These are phyloP conservation scores for Poeciliopsis gracilis DNA, from an alignment of 2,797 vertebrate species.

Conservation along the genomic window DNA sequence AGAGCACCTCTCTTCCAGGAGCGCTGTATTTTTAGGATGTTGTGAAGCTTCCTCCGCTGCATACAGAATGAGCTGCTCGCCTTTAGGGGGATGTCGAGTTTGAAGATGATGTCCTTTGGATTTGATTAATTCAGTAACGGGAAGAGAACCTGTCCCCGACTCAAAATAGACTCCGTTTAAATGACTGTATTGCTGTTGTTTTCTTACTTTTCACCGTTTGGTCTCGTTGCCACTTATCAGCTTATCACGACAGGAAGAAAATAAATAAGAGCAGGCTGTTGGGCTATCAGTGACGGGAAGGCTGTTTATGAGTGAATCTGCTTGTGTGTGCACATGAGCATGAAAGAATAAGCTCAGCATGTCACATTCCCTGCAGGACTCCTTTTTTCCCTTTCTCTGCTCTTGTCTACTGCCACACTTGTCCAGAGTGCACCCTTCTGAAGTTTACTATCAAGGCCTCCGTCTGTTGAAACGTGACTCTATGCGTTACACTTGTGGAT, in stretches of 20 bases:
- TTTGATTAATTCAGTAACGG: constrained; percentile 96
- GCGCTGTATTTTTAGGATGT: constrained; percentile 98
- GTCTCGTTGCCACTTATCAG: constrained; percentile 81
- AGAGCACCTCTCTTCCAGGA: constrained; percentile 93
- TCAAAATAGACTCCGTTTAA: constrained; percentile 86
- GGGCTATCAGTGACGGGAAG: constrained; percentile 74
- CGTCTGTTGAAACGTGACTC: constrained; percentile 35
- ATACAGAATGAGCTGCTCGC: constrained; percentile 96
- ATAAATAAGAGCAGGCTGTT: constrained; percentile 65
- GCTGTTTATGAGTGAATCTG: constrained; percentile 58
- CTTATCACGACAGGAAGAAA: constrained; percentile 75
- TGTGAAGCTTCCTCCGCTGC: constrained; percentile 91
- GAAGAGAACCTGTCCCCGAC: constrained; percentile 84
- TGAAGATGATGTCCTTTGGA: constrained; percentile 99
- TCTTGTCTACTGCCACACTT: constrained; percentile 57
- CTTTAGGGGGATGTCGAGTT: constrained; percentile 97
- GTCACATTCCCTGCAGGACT: constrained; percentile 52
- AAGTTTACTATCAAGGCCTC: constrained; percentile 52
- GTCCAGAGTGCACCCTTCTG: constrained; percentile 56
- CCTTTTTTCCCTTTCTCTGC: constrained; percentile 22
- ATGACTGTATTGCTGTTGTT: constrained; percentile 84
- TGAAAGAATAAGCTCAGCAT: constrained; percentile 57
- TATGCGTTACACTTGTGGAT: constrained; percentile 9
- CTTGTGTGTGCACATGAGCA: constrained; percentile 46
- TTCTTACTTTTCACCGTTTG: constrained; percentile 76